Evolutionary conservation across 2,888 invertebrate genomes (phyloP).

Genomic region (Drosophila rellima): DNA sequence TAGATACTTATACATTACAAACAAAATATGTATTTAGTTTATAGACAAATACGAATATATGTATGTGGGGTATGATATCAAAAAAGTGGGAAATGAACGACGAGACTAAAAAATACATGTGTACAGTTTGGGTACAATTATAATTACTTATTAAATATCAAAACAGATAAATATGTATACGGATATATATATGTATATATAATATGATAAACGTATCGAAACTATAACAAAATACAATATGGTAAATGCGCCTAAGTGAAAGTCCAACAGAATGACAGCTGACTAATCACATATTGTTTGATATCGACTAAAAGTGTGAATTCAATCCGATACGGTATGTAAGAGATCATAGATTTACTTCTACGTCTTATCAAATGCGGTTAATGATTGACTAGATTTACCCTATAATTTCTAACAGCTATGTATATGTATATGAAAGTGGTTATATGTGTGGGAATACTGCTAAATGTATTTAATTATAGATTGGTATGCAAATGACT

Average conservation of each 20-base stretch:
- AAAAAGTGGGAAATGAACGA: conserved; percentile 40
- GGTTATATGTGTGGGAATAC: neutral
- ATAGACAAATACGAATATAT: conserved; percentile 47
- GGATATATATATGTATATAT: conserved; percentile 25
- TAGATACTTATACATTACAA: conserved; percentile 35
- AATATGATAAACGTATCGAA: conserved; percentile 15
- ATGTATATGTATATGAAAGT: conserved; percentile 1
- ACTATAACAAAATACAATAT: conserved; percentile 25
- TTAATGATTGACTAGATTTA: conserved; percentile 2
- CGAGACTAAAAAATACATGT: conserved; percentile 19
- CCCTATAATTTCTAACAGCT: conserved; percentile 4
- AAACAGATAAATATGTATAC: conserved; percentile 17
- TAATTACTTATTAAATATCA: conserved; percentile 27
- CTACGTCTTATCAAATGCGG: neutral
- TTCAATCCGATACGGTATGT: conserved; percentile 6
- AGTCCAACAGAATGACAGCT: conserved; percentile 23
- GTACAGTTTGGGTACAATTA: conserved; percentile 18
- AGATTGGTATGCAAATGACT: no score
- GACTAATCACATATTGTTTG: conserved; percentile 5
- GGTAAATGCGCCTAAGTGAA: conserved; percentile 48
- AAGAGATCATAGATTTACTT: conserved; percentile 4
- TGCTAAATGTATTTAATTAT: neutral
- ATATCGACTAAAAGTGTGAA: neutral
- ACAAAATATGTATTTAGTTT: conserved; percentile 25
- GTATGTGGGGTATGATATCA: conserved; percentile 32